Base-by-base conservation (phyloP, 2,113 vertebrate genomes). In the Platichthys flesus region DNA sequence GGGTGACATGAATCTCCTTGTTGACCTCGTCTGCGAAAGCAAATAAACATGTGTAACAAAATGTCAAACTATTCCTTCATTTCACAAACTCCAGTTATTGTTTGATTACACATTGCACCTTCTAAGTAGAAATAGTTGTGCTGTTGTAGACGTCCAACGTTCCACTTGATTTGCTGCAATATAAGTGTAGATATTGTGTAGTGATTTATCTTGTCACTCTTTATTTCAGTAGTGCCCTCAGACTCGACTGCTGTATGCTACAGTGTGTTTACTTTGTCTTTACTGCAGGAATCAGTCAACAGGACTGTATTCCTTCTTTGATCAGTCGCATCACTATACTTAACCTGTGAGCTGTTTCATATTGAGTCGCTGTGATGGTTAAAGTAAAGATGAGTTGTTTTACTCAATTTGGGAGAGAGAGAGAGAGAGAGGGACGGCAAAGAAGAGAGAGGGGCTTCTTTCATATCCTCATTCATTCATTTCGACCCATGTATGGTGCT, bases 61-160 rank as follows among this genome's bases (percentile, higher is more conserved):
- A 51, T 66, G 31, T 67, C 18, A 51, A 73, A 47, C 13, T 10
- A 42, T 35, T 68, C 35, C 2, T 62, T 42, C n/a, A n/a, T n/a
- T n/a, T n/a, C n/a, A n/a, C n/a, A 20, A 16, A 37, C 0, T 35
- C 10, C 14, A 49, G 12, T 21, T 51, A 55, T 1, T 7, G 0
- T 35, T 69, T 56, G 15, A 9, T 81, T 84, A 85, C 86, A 86
- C 66, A 74, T 88, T 73, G 83, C 88, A 89, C 84, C 84, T 89
- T 85, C 16, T 64, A 5, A 49, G 35, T 72, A 70, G 47, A 5
- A 76, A 40, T 78, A 74, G 76, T 14, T 81, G 24, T 82, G 21
- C 9, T 1, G 61, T 23, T 71, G 14, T 47, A 37, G 10, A 51
- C 31, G 0, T 52, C 49, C 9, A 26, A 49, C 45, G n/a, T 54